Conservation (phyloP, 64 coral and sea anemone genomes). For the Stichodactyla mertensii region DNA sequence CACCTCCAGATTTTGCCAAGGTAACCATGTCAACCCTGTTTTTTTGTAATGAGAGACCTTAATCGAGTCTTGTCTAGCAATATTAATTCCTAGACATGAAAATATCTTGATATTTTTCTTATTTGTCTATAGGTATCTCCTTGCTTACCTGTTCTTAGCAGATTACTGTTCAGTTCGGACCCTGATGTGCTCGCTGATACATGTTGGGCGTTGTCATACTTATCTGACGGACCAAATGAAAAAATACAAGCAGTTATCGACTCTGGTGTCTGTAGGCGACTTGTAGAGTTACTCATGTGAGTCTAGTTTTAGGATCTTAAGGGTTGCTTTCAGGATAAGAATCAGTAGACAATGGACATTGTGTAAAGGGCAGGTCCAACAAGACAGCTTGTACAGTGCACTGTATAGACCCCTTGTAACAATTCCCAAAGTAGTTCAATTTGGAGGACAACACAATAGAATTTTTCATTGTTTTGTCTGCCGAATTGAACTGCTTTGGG, state of each 20-base stretch:
- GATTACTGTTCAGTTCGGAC: constrained; percentile 82
- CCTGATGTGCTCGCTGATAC: constrained; percentile 85
- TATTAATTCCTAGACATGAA: too few relatives aligned
- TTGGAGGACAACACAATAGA: too few relatives aligned
- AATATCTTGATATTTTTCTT: background rate
- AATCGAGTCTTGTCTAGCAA: background rate
- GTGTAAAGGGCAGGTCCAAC: too few relatives aligned
- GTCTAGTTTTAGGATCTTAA: too few relatives aligned
- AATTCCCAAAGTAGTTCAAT: too few relatives aligned
- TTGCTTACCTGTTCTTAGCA: constrained; percentile 72
- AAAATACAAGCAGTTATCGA: constrained; percentile 99
- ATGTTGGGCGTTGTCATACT: constrained; percentile 93
- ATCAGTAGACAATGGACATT: too few relatives aligned
- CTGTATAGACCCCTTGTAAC: too few relatives aligned
- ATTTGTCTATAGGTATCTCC: constrained; percentile 65
- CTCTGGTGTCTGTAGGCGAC: constrained; percentile 95
- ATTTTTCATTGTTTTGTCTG: too few relatives aligned
- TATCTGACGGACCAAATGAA: constrained; percentile 97
- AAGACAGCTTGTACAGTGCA: too few relatives aligned
- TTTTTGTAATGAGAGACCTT: background rate
- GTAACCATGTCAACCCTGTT: background rate
- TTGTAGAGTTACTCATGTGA: constrained; percentile 95
- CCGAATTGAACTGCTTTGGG: too few relatives aligned
- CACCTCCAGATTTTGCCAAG: constrained; percentile 97
- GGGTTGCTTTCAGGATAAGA: too few relatives aligned